Evolutionary conservation across 2,888 invertebrate genomes (phyloP), one percentile per base, ranked within the genome.

Genomic region (Agrypnus murinus): DNA sequence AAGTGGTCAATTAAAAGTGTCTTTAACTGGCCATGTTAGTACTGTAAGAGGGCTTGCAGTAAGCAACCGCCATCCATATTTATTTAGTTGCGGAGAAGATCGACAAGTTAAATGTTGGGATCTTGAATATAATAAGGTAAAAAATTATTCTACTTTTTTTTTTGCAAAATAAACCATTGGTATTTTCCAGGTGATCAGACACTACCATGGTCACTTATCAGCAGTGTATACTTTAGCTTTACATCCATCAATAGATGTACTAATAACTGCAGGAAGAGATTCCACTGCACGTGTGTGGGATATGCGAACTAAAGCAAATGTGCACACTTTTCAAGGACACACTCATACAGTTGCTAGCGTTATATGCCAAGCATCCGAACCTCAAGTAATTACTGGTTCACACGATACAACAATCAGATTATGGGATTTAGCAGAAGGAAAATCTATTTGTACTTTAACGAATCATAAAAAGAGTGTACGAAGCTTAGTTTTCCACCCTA

Each of bases 71-170:
- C 99, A 99, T 87, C 99, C 99, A 1, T 99, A 99, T 84, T 87
- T 99, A 53, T 99, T 99, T 87, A 98, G 98, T 75, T 98, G 98
- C 84, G 99, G 99, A 9, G 99, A 99, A 87, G 99, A 99, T 86
- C 92, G 99, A 80, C 97, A 98, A 87, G 99, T 99, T 0, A 99
- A 99, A 87, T 99, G 99, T 84, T 99, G 99, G 99, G 99, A 99
- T 87, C 88, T 99, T 32, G 99, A 99, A 86, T 97, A 99, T 81
- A 99, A 99, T 84, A 99, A 99, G 87, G 95, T 93, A 74, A 74
- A 62, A 63, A 45, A 2, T 19, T 57, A 6, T n/a, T n/a, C 3
- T 25, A 45, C 0, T 55, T 55, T 19, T 32, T 64, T 59, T 66
- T n/a, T 43, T 71, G 72, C 66, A 60, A 63, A 63, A 79, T 82